A percentile compares a stretch with the other conserved stretches of the same genome.
phyloP scores from a whole-genome alignment of 1,140 invertebrate genomes.

The Archegozetes longisetosus region DNA sequence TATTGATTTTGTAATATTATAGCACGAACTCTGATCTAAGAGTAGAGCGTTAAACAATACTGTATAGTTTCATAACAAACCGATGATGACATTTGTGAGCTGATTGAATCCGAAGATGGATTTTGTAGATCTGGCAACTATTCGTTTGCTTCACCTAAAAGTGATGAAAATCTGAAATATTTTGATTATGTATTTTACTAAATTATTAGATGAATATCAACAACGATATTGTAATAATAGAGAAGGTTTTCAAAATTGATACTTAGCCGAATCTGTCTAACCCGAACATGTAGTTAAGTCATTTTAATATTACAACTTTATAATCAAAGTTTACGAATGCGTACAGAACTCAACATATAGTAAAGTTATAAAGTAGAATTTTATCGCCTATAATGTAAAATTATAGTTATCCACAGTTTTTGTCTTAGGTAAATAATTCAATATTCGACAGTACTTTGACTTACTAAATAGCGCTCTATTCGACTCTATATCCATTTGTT shows the following conservation, averaged over 20 bases:
- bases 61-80: slow-evolving; percentile 59
- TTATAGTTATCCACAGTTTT: too few relatives aligned
- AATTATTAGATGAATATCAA: slow-evolving; percentile 87
- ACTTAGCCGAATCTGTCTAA: not conserved
- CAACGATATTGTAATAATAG: slow-evolving; percentile 47
- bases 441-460: too few relatives aligned
- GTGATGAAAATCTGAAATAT: slow-evolving; percentile 60
- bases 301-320: too few relatives aligned
- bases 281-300: too few relatives aligned
- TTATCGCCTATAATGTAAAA: too few relatives aligned
- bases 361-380: too few relatives aligned
- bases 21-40: not conserved
- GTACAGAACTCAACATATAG: too few relatives aligned
- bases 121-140: slow-evolving; percentile 52
- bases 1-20: not conserved
- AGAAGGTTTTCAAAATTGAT: slow-evolving; percentile 30
- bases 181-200: slow-evolving; percentile 76
- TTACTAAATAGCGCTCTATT: too few relatives aligned
- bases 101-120: slow-evolving; percentile 80
- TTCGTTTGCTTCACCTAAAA: slow-evolving; percentile 66
- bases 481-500: too few relatives aligned
- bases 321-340: too few relatives aligned
- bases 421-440: too few relatives aligned
- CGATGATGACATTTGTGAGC: slow-evolving; percentile 69
- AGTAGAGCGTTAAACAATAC: not conserved